Conservation (phyloP, 2,797 vertebrate genomes). For the Acipenser ruthenus region DNA sequence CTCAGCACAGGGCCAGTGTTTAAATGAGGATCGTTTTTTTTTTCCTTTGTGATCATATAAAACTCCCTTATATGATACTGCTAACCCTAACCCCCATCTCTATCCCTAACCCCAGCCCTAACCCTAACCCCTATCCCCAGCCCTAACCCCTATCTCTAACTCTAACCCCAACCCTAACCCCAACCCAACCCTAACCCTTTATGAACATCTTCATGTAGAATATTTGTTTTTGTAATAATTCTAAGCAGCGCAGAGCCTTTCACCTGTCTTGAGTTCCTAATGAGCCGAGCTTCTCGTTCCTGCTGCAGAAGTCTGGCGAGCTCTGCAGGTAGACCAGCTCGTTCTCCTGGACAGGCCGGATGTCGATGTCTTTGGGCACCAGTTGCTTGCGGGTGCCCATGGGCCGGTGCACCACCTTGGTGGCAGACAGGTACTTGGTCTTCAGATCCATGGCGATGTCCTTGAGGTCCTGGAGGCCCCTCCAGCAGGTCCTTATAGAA, state of each 20-base stretch:
- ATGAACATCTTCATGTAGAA: too few species aligned
- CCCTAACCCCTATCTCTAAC: too few species aligned
- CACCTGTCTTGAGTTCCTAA: conserved; percentile 95
- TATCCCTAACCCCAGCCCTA: too few species aligned
- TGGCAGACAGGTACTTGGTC: conserved; percentile 91
- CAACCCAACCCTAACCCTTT: too few species aligned
- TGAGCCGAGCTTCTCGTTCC: conserved; percentile 89
- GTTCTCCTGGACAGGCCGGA: conserved; percentile 86
- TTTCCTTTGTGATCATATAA: too few species aligned
- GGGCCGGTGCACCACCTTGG: conserved; percentile 88
- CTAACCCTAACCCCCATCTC: too few species aligned
- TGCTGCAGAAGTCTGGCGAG: conserved; percentile 88
- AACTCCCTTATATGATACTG: too few species aligned
- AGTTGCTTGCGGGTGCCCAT: conserved; percentile 94
- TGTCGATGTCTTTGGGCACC: conserved; percentile 95
- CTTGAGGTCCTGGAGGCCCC: conserved; percentile 84
- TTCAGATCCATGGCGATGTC: conserved; percentile 91
- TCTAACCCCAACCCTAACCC: too few species aligned
- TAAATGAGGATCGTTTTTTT: not conserved
- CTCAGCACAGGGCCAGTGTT: conserved; percentile 18
- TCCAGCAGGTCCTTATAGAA: conserved; percentile 97
- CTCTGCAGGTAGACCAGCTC: conserved; percentile 95
- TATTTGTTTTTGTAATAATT: too few species aligned
- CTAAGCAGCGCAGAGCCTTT: conserved; percentile 16
- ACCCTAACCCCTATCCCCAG: too few species aligned